Base-by-base conservation (phyloP, 2,888 invertebrate genomes). In the Colostygia pectinataria region DNA sequence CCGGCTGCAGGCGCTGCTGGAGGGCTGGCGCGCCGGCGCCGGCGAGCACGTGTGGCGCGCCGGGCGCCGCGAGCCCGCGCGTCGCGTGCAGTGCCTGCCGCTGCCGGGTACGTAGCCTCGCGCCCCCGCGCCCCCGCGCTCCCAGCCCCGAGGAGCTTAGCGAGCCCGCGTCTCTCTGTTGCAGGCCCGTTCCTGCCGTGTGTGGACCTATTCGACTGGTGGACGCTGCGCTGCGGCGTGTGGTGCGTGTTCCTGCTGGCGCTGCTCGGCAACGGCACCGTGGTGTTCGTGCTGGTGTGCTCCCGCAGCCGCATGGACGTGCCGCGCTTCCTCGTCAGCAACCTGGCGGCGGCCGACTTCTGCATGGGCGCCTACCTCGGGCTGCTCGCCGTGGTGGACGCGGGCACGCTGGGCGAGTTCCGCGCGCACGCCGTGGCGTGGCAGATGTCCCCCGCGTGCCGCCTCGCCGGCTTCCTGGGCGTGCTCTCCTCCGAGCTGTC, bases 201-300 rank as follows among this genome's bases (percentile, higher is more conserved):
- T 80, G 95, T 96, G 74, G 98, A 98, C 82, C 91, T 98, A 44
- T 98, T 99, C 82, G 98, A 98, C 77, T 98, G 98, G 98, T 98
- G 98, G 98, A 97, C 98, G 2, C 88, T 98, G 65, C 93, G 98
- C 29, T 98, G 98, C 78, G 98, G 98, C 12, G 98, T 99, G 39
- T 99, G 99, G 99, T 94, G 98, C 9, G 98, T 99, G 32, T 99
- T 99, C 84, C 92, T 99, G 47, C 91, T 98, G 66, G 98, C 99
- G 28, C 94, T 99, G 90, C 92, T 99, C 39, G 99, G 99, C 57
- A 99, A 99, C 81, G 98, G 98, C 33, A 96, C 96, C 0, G 98
- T 99, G 6, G 97, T 98, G 8, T 96, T 98, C 74, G 98, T 99
- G 34, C 92, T 98, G 42, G 92, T 98, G 59, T 97, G 95, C 81